A percentile compares a stretch with the other conserved stretches of the same genome.
phyloP scores from a whole-genome alignment of 2,113 vertebrate genomes.

The Aldabrachelys gigantea region DNA sequence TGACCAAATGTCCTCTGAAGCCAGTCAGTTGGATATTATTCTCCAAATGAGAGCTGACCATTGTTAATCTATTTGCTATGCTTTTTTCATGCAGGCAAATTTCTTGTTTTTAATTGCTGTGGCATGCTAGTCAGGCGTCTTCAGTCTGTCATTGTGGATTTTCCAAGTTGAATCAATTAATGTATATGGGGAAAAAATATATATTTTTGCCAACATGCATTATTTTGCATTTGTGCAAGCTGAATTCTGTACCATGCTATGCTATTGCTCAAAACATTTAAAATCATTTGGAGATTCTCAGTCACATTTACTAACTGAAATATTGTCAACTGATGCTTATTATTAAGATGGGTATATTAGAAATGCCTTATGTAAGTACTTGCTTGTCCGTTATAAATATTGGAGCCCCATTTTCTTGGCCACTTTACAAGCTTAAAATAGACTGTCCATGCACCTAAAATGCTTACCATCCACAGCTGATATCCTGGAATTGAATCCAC shows the following conservation, averaged over 20 bases:
- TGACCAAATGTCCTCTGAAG: background rate
- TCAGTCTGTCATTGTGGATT: background rate
- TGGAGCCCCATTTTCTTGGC: background rate
- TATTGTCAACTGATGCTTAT: background rate
- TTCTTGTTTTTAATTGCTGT: background rate
- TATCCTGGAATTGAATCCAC: background rate
- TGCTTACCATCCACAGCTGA: background rate
- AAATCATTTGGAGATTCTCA: background rate
- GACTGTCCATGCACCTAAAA: background rate
- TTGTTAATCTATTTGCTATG: background rate
- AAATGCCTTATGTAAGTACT: background rate
- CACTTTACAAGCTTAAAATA: background rate
- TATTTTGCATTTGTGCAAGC: background rate
- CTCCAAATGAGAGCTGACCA: background rate
- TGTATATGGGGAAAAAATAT: background rate
- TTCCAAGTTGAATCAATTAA: background rate
- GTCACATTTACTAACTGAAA: background rate
- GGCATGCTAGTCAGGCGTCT: background rate
- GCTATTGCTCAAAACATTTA: background rate
- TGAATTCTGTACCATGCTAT: background rate
- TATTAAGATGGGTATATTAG: background rate
- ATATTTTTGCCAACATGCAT: background rate
- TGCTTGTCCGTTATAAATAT: background rate
- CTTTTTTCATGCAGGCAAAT: background rate
- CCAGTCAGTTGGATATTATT: fast-evolving